Conservation (phyloP, 2,797 vertebrate species). For the Ciconia nigra region DNA sequence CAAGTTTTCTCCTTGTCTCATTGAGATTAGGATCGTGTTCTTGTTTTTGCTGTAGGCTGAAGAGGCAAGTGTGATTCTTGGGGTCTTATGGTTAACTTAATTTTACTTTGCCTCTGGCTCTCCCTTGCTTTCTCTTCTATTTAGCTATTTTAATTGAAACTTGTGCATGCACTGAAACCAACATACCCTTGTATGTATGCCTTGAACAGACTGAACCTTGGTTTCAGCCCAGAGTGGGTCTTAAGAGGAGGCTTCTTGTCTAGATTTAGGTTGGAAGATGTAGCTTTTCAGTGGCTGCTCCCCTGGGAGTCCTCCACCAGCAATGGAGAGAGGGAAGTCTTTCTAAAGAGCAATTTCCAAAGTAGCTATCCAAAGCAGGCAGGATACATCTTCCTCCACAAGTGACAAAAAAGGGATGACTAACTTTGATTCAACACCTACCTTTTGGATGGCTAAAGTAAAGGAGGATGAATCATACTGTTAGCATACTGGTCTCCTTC, state of each 20-base stretch:
- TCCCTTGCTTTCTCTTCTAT: not conserved
- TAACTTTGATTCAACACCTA: conserved; percentile 36
- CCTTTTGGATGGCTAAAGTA: conserved; percentile 8
- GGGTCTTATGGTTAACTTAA: not conserved
- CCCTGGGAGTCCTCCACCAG: not conserved
- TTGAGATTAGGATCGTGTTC: not conserved
- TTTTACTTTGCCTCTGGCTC: not conserved
- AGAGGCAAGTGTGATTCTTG: not conserved
- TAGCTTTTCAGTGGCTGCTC: not conserved
- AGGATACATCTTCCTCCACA: conserved; percentile 26
- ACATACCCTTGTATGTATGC: fast-evolving
- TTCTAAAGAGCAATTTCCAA: not conserved
- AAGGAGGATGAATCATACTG: conserved; percentile 38
- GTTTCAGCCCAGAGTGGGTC: not conserved
- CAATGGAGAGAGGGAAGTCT: not conserved
- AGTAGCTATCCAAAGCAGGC: not conserved
- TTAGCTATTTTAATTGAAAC: not conserved
- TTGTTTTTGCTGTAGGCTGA: not conserved
- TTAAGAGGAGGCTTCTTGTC: not conserved
- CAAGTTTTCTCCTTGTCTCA: not conserved
- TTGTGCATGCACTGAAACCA: not conserved
- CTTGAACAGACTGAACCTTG: not conserved
- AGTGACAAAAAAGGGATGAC: conserved; percentile 26
- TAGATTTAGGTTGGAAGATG: not conserved
- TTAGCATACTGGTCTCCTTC: not conserved